Conservation (phyloP, 2,888 invertebrate species). For the Drosophila acutilabella region DNA sequence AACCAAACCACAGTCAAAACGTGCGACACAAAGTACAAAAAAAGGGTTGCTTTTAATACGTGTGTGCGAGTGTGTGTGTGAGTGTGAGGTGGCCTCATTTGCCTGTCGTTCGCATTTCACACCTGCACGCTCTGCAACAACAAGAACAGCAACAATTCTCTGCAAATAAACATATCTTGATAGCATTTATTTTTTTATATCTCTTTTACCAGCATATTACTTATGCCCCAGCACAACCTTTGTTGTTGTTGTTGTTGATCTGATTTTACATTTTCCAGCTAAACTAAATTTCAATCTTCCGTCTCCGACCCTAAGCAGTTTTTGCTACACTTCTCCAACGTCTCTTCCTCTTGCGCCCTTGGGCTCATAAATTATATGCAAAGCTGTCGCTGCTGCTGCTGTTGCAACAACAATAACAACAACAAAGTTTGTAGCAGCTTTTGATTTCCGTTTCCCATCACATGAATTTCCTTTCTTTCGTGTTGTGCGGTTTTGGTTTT, state of each 20-base stretch:
- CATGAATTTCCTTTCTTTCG: constrained; percentile 75
- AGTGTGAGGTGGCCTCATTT: constrained; percentile 56
- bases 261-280: constrained; percentile 61
- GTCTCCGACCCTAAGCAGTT: constrained; percentile 66
- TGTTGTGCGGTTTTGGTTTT: constrained; percentile 57
- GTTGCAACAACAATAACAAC: constrained; percentile 48
- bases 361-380: constrained; percentile 76
- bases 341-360: constrained; percentile 19
- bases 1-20: constrained; percentile 51
- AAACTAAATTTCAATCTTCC: constrained; percentile 69
- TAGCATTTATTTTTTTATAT: constrained; percentile 59
- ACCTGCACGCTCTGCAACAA: constrained; percentile 47
- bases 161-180: constrained; percentile 67
- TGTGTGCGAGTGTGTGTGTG: constrained; percentile 8
- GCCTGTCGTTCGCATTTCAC: constrained; percentile 63
- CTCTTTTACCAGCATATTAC: constrained; percentile 44
- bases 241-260: constrained; percentile 20
- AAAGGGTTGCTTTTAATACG: constrained; percentile 57
- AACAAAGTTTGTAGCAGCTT: constrained; percentile 75
- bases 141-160: constrained; percentile 18
- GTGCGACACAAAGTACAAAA: constrained; percentile 32
- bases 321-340: constrained; percentile 56
- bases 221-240: constrained; percentile 37
- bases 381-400: constrained; percentile 53
- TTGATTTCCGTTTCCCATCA: constrained; percentile 83